Conservation (phyloP, 2,113 vertebrate species). For the Bos taurus region DNA sequence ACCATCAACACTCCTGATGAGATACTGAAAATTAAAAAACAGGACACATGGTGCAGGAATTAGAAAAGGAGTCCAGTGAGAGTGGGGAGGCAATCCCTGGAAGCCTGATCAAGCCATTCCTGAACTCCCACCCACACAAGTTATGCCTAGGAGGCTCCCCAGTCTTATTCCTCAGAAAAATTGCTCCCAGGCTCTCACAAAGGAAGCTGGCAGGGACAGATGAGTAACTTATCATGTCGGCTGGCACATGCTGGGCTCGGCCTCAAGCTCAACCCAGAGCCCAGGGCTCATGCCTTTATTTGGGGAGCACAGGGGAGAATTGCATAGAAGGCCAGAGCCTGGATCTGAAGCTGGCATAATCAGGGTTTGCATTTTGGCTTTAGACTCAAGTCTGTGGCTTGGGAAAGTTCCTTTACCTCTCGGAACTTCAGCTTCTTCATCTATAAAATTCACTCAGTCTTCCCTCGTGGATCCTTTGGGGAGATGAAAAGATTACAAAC, state of each 20-base stretch:
- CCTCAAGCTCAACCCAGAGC: background rate
- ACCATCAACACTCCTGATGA: background rate
- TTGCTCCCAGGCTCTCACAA: background rate
- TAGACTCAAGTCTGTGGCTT: background rate
- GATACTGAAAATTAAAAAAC: background rate
- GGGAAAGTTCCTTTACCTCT: background rate
- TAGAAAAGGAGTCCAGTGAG: background rate
- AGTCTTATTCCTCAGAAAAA: background rate
- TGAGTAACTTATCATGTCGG: background rate
- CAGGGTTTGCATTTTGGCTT: background rate
- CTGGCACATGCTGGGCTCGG: background rate
- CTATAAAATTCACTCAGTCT: background rate
- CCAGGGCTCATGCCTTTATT: background rate
- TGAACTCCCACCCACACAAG: background rate
- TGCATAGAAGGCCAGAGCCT: background rate
- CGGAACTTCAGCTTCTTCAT: background rate
- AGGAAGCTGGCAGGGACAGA: background rate
- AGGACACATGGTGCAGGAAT: background rate
- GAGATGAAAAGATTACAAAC: accelerated
- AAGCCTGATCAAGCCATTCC: slow-evolving; percentile 3
- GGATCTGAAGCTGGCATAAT: background rate
- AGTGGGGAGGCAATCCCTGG: background rate
- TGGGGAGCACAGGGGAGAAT: background rate
- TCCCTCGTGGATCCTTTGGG: background rate
- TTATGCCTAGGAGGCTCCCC: background rate